These are phyloP conservation scores for Drosophila tanythrix DNA, from an alignment of 2,888 invertebrate genomes.

Conservation along the genomic window DNA sequence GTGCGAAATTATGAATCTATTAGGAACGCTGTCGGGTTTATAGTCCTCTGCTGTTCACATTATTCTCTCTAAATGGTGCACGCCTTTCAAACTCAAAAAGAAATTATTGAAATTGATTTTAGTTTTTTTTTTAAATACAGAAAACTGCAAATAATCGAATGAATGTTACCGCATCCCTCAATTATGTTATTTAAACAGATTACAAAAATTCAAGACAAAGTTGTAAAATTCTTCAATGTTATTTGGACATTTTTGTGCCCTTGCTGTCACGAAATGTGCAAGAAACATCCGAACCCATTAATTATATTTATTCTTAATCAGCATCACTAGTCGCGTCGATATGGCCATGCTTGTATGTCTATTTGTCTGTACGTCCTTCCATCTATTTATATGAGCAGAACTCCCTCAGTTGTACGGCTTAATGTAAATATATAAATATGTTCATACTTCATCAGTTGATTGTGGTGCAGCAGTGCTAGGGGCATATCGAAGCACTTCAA, in stretches of 20 bases:
- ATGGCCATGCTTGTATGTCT: not conserved
- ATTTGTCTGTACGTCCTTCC: not conserved
- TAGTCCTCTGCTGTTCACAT: not conserved
- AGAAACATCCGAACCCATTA: not conserved
- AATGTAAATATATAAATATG: not conserved
- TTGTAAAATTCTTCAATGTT: not conserved
- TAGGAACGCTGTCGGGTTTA: not conserved
- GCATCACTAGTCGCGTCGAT: not conserved
- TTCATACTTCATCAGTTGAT: not conserved
- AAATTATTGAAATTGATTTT: not conserved
- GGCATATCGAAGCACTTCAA: conserved; percentile 22
- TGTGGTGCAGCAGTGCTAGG: not conserved
- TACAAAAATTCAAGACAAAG: not conserved
- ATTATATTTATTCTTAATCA: conserved; percentile 1
- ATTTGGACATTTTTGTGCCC: not conserved
- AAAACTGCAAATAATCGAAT: not conserved
- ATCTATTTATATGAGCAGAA: not conserved
- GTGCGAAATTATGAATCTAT: conserved; percentile 8
- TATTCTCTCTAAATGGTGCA: not conserved
- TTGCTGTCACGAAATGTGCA: not conserved
- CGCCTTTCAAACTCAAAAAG: not conserved
- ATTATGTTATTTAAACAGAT: not conserved
- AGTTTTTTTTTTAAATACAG: not conserved
- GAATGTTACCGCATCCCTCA: not conserved
- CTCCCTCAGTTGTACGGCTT: not conserved